These are phyloP conservation scores for Ellobium chinense DNA, from an alignment of 2,888 invertebrate genomes.

Conservation along the genomic window DNA sequence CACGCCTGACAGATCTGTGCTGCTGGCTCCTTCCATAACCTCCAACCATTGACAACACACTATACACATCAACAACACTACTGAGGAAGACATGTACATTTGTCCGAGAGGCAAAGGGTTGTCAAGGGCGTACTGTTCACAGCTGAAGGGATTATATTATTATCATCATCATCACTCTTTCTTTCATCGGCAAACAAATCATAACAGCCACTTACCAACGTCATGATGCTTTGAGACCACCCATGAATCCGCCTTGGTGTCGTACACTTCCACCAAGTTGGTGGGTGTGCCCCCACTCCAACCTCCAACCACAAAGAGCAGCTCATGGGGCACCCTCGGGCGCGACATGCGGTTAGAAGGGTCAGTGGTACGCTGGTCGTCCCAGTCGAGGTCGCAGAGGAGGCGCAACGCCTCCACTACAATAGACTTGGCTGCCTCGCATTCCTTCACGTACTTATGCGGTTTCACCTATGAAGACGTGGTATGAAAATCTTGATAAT, in stretches of 20 bases:
- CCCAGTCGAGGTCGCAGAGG: constrained; percentile 94
- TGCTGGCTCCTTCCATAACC: no score
- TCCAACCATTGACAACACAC: no score
- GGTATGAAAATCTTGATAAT: no score
- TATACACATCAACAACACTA: no score
- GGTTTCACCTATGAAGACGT: constrained; percentile 82
- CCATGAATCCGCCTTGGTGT: constrained; percentile 78
- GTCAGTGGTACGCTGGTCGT: constrained; percentile 81
- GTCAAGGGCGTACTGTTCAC: no score
- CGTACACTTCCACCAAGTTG: constrained; percentile 81
- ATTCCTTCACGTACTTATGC: constrained; percentile 88
- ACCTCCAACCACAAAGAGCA: constrained; percentile 81
- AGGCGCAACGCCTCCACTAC: constrained; percentile 95
- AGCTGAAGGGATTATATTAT: no score
- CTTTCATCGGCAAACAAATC: no score
- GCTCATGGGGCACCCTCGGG: constrained; percentile 84
- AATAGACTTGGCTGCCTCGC: constrained; percentile 89
- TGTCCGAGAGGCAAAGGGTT: no score
- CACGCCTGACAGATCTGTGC: no score
- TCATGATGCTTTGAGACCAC: constrained; percentile 67
- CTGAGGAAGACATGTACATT: no score
- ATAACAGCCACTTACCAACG: constrained; percentile 60
- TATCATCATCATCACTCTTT: no score
- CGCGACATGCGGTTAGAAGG: constrained; percentile 83
- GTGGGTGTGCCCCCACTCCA: constrained; percentile 89